These are phyloP conservation scores for Seira ritae DNA, from an alignment of 2,888 invertebrate species.

Conservation along the genomic window DNA sequence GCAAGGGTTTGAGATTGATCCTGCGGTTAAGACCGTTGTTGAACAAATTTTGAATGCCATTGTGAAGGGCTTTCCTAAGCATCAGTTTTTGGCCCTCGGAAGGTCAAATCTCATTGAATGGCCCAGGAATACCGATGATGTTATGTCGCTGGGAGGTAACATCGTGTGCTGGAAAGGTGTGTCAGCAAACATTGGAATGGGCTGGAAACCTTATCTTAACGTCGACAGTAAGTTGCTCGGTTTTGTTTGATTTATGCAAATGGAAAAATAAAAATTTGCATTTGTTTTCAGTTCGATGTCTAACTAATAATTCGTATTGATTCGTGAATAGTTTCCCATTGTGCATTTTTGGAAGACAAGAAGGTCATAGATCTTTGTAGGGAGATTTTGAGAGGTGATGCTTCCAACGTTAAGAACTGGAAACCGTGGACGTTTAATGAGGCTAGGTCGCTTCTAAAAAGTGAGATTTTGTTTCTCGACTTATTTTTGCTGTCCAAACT, in stretches of 20 bases:
- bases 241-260: no score
- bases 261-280: no score
- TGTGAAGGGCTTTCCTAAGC: slow-evolving; percentile 43
- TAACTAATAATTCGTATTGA: no score
- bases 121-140: neutral
- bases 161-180: slow-evolving; percentile 41
- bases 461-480: slow-evolving; percentile 15
- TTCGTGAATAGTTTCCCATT: slow-evolving; percentile 43
- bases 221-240: slow-evolving; percentile 51
- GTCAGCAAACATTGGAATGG: slow-evolving; percentile 56
- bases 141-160: slow-evolving; percentile 24
- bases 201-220: slow-evolving; percentile 60
- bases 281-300: no score
- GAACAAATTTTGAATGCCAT: slow-evolving; percentile 43
- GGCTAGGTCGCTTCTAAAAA: slow-evolving; percentile 7
- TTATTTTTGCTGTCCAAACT: neutral
- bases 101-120: slow-evolving; percentile 43
- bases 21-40: neutral
- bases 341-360: slow-evolving; percentile 31
- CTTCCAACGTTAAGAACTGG: slow-evolving; percentile 13
- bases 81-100: slow-evolving; percentile 41
- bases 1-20: slow-evolving; percentile 18
- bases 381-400: neutral
- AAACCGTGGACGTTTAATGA: neutral
- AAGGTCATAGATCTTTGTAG: slow-evolving; percentile 22